Conservation (phyloP, 2,888 invertebrate genomes). For the Rhabditoides inermis region DNA sequence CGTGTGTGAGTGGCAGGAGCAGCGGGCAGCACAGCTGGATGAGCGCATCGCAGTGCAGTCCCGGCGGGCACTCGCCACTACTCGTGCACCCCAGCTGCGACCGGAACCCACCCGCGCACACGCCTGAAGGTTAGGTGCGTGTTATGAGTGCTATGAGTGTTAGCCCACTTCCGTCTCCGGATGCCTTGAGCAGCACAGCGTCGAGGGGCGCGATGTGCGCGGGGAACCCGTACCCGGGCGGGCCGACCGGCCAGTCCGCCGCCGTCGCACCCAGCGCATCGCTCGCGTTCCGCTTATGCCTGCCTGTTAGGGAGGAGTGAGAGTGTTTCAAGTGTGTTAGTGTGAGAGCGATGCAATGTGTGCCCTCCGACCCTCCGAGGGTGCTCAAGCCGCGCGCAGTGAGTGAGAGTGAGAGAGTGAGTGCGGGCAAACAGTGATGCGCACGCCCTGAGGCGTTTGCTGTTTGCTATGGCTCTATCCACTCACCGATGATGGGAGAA, state of each 20-base stretch:
- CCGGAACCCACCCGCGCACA: constrained; percentile 39
- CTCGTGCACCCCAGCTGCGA: constrained; percentile 31
- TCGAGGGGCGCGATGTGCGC: constrained; percentile 35
- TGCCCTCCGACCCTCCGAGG: background rate
- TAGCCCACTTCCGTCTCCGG: constrained; percentile 41
- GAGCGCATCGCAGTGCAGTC: constrained; percentile 39
- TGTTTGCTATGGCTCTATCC: background rate
- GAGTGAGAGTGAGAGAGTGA: background rate
- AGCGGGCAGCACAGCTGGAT: constrained; percentile 45
- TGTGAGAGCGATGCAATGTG: background rate
- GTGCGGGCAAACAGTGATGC: background rate
- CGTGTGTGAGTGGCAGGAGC: constrained; percentile 38
- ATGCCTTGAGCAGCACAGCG: constrained; percentile 37
- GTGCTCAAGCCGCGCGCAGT: background rate
- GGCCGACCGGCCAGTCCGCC: constrained; percentile 42
- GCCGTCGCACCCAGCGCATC: no score
- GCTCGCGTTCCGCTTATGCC: no score
- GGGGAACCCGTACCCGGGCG: constrained; percentile 40
- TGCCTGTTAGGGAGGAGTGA: background rate
- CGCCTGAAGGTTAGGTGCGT: constrained; percentile 15
- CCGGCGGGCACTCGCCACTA: constrained; percentile 37
- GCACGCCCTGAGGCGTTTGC: background rate
- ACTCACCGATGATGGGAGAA: constrained; percentile 25
- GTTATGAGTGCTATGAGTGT: background rate
- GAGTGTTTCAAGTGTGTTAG: constrained; percentile 6